A percentile compares a stretch with the other conserved stretches of the same genome.
Conservation (phyloP, 35 echinoderm and acorn worm species). For the Apostichopus japonicus region DNA sequence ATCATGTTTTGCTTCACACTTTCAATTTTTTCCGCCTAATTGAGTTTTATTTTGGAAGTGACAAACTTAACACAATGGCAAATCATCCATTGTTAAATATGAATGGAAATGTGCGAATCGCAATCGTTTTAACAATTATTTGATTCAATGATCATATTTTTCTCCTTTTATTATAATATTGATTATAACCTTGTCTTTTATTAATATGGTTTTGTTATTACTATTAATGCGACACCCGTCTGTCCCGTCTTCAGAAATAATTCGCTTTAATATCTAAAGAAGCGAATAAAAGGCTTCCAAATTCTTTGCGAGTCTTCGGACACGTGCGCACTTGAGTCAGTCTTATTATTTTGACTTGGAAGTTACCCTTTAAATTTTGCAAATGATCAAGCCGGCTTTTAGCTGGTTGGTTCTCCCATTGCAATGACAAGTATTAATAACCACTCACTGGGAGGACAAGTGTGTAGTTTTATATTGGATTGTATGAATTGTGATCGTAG, state of each 20-base stretch:
- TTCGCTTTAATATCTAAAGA: neutral
- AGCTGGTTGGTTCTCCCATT: neutral
- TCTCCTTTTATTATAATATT: neutral
- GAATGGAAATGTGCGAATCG: neutral
- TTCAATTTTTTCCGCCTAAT: no score
- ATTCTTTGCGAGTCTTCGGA: neutral
- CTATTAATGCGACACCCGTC: neutral
- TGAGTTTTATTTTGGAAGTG: neutral
- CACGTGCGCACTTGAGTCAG: neutral
- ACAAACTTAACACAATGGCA: neutral
- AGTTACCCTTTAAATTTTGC: no score
- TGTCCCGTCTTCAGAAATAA: neutral
- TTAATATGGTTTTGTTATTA: no score
- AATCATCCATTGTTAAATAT: neutral
- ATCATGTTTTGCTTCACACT: no score
- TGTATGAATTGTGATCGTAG: neutral
- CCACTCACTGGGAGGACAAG: neutral
- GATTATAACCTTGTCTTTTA: neutral
- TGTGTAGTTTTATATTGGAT: neutral
- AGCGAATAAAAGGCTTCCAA: neutral
- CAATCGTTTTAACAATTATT: neutral
- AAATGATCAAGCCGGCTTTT: no score
- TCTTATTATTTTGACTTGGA: neutral
- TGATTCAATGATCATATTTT: neutral
- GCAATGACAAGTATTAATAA: neutral